phyloP scores from a whole-genome alignment of 1,140 invertebrate genomes.

The Spodoptera litura region DNA sequence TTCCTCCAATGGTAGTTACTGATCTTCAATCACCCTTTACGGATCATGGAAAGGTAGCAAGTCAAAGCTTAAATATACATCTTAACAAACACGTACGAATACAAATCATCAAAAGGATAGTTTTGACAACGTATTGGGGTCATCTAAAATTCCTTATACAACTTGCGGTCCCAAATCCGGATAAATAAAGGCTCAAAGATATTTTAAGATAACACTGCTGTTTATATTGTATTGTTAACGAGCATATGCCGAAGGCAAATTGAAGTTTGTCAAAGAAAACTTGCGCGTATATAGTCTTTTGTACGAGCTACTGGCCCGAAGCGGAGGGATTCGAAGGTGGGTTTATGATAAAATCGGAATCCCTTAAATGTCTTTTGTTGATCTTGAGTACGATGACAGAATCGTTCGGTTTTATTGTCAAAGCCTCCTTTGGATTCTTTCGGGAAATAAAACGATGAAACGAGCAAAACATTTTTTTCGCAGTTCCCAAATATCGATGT shows the following conservation, averaged over 20 bases:
- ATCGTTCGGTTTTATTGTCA: slow-evolving; percentile 45
- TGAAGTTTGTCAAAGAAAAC: slow-evolving; percentile 46
- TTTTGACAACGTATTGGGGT: slow-evolving; percentile 2
- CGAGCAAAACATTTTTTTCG: slow-evolving; percentile 15
- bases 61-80: slow-evolving; percentile 7
- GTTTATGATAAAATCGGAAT: slow-evolving; percentile 49
- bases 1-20: background rate
- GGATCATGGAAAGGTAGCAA: background rate
- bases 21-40: background rate
- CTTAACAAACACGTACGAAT: background rate
- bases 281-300: slow-evolving; percentile 44
- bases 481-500: slow-evolving; percentile 5
- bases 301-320: slow-evolving; percentile 10
- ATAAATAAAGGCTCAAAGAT: slow-evolving; percentile 21
- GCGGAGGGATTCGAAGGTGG: slow-evolving; percentile 37
- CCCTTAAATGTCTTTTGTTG: slow-evolving; percentile 44
- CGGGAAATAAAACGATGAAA: slow-evolving; percentile 26
- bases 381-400: slow-evolving; percentile 41
- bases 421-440: slow-evolving; percentile 38
- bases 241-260: slow-evolving; percentile 46
- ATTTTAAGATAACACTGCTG: slow-evolving; percentile 31
- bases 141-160: slow-evolving; percentile 4
- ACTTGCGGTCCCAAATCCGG: slow-evolving; percentile 17
- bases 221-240: slow-evolving; percentile 48
- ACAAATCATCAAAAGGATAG: slow-evolving; percentile 8